Conservation (phyloP, 2,888 invertebrate genomes). For the Dermolepida albohirtum region DNA sequence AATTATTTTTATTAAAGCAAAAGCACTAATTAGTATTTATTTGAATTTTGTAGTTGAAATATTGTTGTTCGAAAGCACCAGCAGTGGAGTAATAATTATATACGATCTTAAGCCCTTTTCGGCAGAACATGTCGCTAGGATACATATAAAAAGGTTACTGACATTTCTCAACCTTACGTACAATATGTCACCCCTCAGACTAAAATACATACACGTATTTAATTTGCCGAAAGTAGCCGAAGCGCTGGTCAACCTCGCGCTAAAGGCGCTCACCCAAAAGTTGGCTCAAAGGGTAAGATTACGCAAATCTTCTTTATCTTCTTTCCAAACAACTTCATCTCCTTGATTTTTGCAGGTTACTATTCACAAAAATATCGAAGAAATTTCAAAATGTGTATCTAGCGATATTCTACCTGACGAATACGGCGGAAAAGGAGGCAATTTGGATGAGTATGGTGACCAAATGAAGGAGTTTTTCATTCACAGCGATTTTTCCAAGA, state of each 20-base stretch:
- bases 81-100: neutral
- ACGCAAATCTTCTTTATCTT: too few species aligned
- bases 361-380: too few species aligned
- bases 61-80: neutral
- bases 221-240: neutral
- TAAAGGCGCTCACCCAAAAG: neutral
- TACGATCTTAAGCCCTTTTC: neutral
- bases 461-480: too few species aligned
- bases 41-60: slow-evolving; percentile 20
- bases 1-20: too few species aligned
- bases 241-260: neutral
- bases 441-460: too few species aligned
- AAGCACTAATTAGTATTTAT: too few species aligned
- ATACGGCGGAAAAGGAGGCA: too few species aligned
- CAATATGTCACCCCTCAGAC: neutral
- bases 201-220: neutral
- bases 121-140: neutral
- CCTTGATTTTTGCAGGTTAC: too few species aligned
- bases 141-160: neutral
- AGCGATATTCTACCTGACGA: too few species aligned
- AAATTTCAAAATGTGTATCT: too few species aligned
- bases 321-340: too few species aligned
- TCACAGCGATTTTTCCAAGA: too few species aligned
- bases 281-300: slow-evolving; percentile 1
- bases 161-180: neutral